Percentiles rank a stretch among this genome's conserved stretches.
Evolutionary conservation across 2,113 vertebrate genomes (phyloP).

Genomic region (Xenopus borealis): DNA sequence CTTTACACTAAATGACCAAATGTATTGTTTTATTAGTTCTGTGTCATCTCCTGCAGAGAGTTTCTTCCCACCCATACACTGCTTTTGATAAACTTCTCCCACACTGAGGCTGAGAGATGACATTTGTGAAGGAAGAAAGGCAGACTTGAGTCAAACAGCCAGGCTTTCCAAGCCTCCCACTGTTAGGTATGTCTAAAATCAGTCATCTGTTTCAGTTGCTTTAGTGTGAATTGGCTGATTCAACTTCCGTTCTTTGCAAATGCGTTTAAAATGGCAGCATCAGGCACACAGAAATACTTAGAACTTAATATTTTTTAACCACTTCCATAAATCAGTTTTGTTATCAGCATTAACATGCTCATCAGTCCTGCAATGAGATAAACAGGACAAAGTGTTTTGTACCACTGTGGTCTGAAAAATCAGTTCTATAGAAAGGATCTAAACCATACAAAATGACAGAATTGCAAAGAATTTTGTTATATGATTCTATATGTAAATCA

Average conservation of each 20-base stretch:
- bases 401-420: too few species aligned
- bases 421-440: too few species aligned
- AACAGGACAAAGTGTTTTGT: too few species aligned
- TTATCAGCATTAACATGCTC: too few species aligned
- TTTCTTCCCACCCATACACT: neutral
- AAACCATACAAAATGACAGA: too few species aligned
- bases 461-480: too few species aligned
- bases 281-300: neutral
- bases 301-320: neutral
- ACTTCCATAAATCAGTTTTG: neutral
- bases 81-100: neutral
- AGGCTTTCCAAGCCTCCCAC: conserved; percentile 3
- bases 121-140: conserved; percentile 1
- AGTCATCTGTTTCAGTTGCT: conserved; percentile 8
- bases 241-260: too few species aligned
- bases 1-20: accelerated
- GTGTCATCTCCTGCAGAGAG: neutral
- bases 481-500: too few species aligned
- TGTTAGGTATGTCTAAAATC: neutral
- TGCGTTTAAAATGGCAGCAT: too few species aligned
- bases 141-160: neutral
- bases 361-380: too few species aligned
- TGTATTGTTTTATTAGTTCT: neutral
- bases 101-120: neutral
- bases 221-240: neutral